Conservation (phyloP, 2,113 vertebrate genomes). For the Aepyceros melampus region DNA sequence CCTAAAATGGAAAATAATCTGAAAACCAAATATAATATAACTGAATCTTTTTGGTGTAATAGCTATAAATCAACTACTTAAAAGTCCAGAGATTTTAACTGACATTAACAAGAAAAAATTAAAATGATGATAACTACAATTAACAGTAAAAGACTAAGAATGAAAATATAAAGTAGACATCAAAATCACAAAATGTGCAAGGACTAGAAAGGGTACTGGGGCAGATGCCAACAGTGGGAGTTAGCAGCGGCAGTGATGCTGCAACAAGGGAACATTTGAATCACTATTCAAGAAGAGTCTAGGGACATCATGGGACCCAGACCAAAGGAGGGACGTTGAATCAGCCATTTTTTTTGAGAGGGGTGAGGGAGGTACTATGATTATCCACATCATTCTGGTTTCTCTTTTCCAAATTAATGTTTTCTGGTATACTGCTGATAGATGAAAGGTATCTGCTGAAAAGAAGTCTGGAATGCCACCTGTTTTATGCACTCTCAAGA, state of each 20-base stretch:
- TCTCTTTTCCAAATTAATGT: neutral
- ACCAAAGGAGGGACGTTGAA: neutral
- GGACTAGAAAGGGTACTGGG: neutral
- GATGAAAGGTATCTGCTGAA: neutral
- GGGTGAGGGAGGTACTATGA: neutral
- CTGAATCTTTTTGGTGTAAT: neutral
- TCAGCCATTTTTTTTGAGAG: neutral
- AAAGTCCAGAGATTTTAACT: neutral
- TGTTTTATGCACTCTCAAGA: neutral
- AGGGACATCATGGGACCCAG: neutral
- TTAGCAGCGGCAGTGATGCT: neutral
- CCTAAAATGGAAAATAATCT: neutral
- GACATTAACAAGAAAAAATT: neutral
- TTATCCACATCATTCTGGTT: neutral
- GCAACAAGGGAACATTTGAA: neutral
- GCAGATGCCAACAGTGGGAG: neutral
- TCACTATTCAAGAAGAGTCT: neutral
- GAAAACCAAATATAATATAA: neutral
- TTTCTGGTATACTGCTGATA: neutral
- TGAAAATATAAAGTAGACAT: neutral
- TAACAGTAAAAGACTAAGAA: neutral
- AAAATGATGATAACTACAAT: neutral
- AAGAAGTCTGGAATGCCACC: neutral
- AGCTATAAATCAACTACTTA: neutral
- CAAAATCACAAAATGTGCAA: neutral